Evolutionary conservation across 2,797 vertebrate genomes (phyloP), one percentile per base, ranked within the genome.

Genomic region (Melanotaenia trifasciata): DNA sequence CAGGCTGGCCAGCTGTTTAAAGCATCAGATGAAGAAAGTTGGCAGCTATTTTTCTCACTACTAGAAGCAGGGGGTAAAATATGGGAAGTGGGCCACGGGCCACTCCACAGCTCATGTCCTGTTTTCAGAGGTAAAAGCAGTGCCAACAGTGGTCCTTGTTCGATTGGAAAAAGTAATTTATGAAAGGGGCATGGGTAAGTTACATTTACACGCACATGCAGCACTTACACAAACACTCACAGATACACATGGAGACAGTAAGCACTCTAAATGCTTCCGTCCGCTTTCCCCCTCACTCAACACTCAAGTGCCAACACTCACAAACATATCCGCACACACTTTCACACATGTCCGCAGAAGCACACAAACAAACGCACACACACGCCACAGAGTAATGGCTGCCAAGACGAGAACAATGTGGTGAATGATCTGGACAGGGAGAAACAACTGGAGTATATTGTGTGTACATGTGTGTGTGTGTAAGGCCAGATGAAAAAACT

Each of bases 341-440:
- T 90, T 90, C 83, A 88, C 86, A 90, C 87, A 79, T 87, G 86
- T 89, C 88, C 84, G 84, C 86, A 76, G 60, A 81, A 36, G 14
- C 58, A 84, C 80, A 65, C 79, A 90, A 87, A 88, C 86, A 89
- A 87, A 87, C 16, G 79, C 61, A 81, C 80, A 81, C 85, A 90
- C 88, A 89, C 85, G 67, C 82, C 84, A 62, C 72, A 9, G 65
- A 8, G 62, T 54, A 78, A 72, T 60, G 83, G 83, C 70, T 89
- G 87, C 87, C 90, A 89, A 89, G 90, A 87, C 90, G 80, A 90
- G 84, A 90, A 92, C 89, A 89, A 90, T 88, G 88, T 85, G 78
- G 60, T 16, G 38, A 91, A 85, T 71, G 87, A 92, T 84, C 70
- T 67, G 71, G 12, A 79, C 54, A 58, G 45, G 60, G 67, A 81